These are phyloP conservation scores for Scaptomyza montana DNA, from an alignment of 1,140 invertebrate species.

Conservation along the genomic window DNA sequence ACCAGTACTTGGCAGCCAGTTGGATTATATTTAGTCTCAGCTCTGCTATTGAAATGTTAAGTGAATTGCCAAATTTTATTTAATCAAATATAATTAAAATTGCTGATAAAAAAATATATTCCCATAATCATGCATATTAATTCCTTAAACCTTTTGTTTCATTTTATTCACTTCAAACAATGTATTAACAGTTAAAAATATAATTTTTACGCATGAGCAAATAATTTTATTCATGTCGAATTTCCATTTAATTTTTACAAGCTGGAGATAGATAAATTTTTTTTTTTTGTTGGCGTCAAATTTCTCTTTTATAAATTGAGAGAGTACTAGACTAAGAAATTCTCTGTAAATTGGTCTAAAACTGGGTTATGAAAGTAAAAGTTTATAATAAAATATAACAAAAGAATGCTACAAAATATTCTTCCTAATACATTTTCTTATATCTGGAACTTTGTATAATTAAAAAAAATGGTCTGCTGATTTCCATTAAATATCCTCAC, in stretches of 20 bases:
- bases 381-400: no score
- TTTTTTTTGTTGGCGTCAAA: neutral
- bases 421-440: no score
- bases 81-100: no score
- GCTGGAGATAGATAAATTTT: neutral
- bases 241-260: neutral
- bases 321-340: neutral
- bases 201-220: neutral
- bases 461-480: no score
- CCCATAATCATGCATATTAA: no score
- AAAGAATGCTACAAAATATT: no score
- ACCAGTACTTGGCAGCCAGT: conserved; percentile 40
- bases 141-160: neutral
- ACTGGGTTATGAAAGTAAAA: no score
- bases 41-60: conserved; percentile 36
- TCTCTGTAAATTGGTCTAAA: no score
- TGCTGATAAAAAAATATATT: no score
- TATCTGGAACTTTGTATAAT: no score
- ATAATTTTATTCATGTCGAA: neutral
- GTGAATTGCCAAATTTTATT: neutral
- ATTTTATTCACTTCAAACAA: neutral
- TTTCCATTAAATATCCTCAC: no score
- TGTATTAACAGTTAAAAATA: neutral
- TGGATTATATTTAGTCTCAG: conserved; percentile 26
- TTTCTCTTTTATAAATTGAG: neutral